Percentiles rank a stretch among this genome's conserved stretches.
Conservation (phyloP, 2,797 vertebrate species). For the Sebastes cheni region DNA sequence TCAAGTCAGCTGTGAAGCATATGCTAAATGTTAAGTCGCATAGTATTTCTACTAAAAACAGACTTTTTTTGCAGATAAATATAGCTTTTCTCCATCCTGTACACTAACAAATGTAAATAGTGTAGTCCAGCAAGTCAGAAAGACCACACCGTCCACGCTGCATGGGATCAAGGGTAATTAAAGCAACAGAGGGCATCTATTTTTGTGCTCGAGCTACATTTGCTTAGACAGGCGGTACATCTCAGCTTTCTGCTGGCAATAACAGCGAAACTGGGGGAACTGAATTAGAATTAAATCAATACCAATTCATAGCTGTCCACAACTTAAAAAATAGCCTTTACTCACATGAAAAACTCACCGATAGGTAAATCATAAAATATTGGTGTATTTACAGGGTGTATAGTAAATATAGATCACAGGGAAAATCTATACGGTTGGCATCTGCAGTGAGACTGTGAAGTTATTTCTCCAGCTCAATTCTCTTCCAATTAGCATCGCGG, state of each 20-base stretch:
- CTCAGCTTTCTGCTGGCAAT: conserved; percentile 50
- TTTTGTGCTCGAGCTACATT: conserved; percentile 39
- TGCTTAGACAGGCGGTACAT: conserved; percentile 38
- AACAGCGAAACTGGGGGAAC: conserved; percentile 57
- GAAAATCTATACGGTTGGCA: conserved; percentile 75
- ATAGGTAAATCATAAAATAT: conserved; percentile 83
- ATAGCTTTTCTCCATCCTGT: background rate
- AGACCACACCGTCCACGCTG: conserved; percentile 25
- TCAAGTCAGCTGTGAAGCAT: conserved; percentile 17
- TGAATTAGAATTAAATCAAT: conserved; percentile 82
- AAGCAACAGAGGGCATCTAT: conserved; percentile 65
- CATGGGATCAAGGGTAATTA: conserved; percentile 70
- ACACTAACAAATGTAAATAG: conserved; percentile 24
- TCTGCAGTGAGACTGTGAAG: conserved; percentile 57
- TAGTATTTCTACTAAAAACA: background rate
- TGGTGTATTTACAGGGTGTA: conserved; percentile 70
- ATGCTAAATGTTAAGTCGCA: background rate
- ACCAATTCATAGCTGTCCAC: conserved; percentile 77
- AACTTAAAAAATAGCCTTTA: conserved; percentile 70
- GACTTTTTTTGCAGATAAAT: background rate
- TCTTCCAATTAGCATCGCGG: conserved; percentile 73
- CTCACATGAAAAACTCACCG: conserved; percentile 60
- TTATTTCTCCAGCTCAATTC: conserved; percentile 70
- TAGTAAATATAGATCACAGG: conserved; percentile 77
- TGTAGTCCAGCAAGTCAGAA: conserved; percentile 22